phyloP scores from a whole-genome alignment of 2,113 vertebrate species.

The Ochotona princeps region DNA sequence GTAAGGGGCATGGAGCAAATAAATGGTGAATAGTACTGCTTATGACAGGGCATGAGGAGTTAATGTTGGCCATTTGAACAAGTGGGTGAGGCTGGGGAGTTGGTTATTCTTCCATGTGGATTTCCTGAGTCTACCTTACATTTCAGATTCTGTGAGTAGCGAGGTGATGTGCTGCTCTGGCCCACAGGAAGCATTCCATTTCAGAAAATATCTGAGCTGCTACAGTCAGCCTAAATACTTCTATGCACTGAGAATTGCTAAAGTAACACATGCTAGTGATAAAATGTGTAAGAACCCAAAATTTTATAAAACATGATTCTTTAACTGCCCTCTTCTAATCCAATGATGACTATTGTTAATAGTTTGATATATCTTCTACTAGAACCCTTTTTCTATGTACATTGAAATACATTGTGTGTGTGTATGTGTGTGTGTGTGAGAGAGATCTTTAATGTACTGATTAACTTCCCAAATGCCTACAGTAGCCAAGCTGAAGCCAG shows the following conservation, averaged over 20 bases:
- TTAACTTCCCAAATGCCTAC: too few species aligned
- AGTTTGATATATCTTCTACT: not conserved
- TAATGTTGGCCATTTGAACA: not conserved
- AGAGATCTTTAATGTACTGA: too few species aligned
- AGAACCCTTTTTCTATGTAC: not conserved
- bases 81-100: not conserved
- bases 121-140: not conserved
- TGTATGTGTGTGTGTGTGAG: not conserved
- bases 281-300: constrained; percentile 6
- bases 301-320: constrained; percentile 37
- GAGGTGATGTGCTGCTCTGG: not conserved
- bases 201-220: constrained; percentile 19
- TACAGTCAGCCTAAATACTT: constrained; percentile 11
- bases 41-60: not conserved
- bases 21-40: not conserved
- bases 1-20: not conserved
- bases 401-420: not conserved
- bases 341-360: not conserved
- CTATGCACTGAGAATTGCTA: constrained; percentile 54
- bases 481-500: too few species aligned
- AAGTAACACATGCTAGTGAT: constrained; percentile 39
- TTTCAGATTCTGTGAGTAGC: not conserved
- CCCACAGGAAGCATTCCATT: not conserved
- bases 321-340: not conserved
- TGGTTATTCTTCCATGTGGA: not conserved